Percentiles rank a stretch among this genome's conserved stretches.
Conservation (phyloP, 2,113 vertebrate species). For the Oryzias celebensis region DNA sequence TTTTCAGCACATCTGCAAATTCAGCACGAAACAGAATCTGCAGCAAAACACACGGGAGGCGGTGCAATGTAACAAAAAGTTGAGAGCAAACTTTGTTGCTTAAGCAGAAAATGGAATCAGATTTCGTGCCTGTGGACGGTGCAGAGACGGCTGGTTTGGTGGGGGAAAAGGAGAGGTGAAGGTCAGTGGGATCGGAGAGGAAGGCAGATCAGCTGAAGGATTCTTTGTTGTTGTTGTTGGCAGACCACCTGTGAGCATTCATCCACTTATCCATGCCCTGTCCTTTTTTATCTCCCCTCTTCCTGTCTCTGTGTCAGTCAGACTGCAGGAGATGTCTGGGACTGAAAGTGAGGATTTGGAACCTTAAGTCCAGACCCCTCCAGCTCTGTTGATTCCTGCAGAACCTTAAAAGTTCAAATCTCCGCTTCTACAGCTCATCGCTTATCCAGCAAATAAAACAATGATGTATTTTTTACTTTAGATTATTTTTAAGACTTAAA, state of each 20-base stretch:
- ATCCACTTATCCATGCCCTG: constrained; percentile 32
- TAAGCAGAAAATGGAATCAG: constrained; percentile 27
- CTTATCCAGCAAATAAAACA: constrained; percentile 38
- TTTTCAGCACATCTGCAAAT: constrained; percentile 47
- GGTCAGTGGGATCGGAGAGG: constrained; percentile 30
- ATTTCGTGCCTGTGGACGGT: constrained; percentile 24
- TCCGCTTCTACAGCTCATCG: constrained; percentile 43
- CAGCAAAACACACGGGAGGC: constrained; percentile 16
- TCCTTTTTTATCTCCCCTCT: constrained; percentile 22
- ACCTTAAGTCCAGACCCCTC: constrained; percentile 37
- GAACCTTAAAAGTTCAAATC: constrained; percentile 16
- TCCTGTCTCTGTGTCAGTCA: constrained; percentile 45
- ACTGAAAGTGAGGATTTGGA: constrained; percentile 54
- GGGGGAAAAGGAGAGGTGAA: constrained; percentile 20
- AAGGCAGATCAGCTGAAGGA: constrained; percentile 18
- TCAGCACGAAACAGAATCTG: constrained; percentile 56
- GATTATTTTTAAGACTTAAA: background rate
- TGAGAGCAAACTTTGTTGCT: constrained; percentile 14
- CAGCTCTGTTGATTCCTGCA: constrained; percentile 16
- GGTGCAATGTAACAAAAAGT: constrained; percentile 19
- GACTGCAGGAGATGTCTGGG: constrained; percentile 47
- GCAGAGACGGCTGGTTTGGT: constrained; percentile 20
- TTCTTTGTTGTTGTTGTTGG: constrained; percentile 42
- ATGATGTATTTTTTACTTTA: background rate
- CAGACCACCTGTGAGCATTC: constrained; percentile 38